Conservation (phyloP, 2,113 vertebrate genomes). For the Pleuronectes platessa region DNA sequence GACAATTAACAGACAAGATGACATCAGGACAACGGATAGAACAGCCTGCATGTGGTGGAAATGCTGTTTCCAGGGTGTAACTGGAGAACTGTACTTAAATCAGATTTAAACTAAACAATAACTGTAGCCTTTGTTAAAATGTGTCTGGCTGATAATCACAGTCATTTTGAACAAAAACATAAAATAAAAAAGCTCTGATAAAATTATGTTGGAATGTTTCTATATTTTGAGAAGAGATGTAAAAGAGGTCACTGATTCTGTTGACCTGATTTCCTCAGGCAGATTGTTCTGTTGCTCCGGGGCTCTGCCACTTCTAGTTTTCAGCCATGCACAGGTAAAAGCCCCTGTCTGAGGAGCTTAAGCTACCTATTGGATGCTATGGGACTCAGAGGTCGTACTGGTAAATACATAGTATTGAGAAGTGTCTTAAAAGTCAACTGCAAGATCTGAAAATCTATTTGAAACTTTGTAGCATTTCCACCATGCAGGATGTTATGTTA, state of each 20-base stretch:
- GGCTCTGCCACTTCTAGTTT: background rate
- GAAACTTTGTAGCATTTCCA: background rate
- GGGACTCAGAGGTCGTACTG: background rate
- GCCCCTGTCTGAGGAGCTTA: background rate
- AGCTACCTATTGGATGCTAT: background rate
- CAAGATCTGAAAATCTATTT: background rate
- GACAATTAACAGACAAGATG: too few relatives aligned
- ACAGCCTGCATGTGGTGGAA: too few relatives aligned
- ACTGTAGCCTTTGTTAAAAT: too few relatives aligned
- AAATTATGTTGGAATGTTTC: background rate
- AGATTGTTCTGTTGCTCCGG: background rate
- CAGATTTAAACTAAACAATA: too few relatives aligned
- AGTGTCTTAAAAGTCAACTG: background rate
- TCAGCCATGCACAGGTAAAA: background rate
- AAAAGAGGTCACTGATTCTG: background rate
- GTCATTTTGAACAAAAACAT: too few relatives aligned
- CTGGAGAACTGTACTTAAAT: too few relatives aligned
- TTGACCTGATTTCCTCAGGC: background rate
- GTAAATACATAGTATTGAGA: background rate
- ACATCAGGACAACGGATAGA: too few relatives aligned
- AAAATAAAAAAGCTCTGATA: too few relatives aligned
- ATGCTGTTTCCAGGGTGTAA: too few relatives aligned
- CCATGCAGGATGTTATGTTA: background rate
- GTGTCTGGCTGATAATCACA: too few relatives aligned
- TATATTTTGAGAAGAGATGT: background rate